Evolutionary conservation across 2,113 vertebrate genomes (phyloP).

Genomic region (Rana temporaria): DNA sequence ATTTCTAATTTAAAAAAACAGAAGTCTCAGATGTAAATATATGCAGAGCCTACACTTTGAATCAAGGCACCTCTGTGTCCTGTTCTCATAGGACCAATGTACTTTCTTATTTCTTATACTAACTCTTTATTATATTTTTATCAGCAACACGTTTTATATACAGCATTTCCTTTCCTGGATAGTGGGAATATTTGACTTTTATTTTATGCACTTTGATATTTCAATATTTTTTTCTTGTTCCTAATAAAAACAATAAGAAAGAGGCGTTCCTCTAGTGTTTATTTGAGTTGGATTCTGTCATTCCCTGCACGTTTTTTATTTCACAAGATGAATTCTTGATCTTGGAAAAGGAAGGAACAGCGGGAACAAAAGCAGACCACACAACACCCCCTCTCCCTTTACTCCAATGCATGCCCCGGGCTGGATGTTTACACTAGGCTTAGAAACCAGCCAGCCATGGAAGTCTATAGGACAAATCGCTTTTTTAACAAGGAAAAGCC

Average conservation of each 20-base stretch:
- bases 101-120: too few relatives aligned
- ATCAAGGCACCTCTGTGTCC: too few relatives aligned
- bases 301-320: constrained; percentile 35
- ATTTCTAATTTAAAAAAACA: too few relatives aligned
- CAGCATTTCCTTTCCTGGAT: too few relatives aligned
- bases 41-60: too few relatives aligned
- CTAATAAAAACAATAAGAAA: too few relatives aligned
- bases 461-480: constrained; percentile 27
- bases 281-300: constrained; percentile 40
- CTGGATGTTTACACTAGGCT: constrained; percentile 31
- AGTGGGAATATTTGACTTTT: too few relatives aligned
- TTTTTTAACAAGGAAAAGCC: constrained; percentile 1
- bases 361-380: constrained; percentile 46
- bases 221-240: background rate
- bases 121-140: too few relatives aligned
- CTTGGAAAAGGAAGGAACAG: constrained; percentile 44
- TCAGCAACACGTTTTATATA: too few relatives aligned
- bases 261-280: background rate
- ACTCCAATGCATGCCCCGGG: background rate
- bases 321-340: constrained; percentile 39
- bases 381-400: constrained; percentile 26
- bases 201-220: too few relatives aligned
- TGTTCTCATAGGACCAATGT: too few relatives aligned
- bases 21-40: too few relatives aligned
- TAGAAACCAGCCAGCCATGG: constrained; percentile 17